Percentiles rank a stretch among this genome's conserved stretches.
Evolutionary conservation across 2,113 vertebrate genomes (phyloP).

Genomic region (Hystrix cristata): DNA sequence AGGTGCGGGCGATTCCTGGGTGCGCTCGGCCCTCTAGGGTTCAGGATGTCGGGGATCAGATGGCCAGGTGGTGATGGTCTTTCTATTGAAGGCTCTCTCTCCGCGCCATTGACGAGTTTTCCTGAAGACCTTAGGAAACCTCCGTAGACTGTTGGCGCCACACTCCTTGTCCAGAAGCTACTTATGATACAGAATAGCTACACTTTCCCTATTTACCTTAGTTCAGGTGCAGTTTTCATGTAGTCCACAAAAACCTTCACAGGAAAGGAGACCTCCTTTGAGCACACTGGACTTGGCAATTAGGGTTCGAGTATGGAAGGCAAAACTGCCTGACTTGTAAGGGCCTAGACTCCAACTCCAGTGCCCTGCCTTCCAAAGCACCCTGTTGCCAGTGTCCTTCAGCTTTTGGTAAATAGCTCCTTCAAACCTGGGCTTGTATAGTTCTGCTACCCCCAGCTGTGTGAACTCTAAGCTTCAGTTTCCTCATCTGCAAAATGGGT

Average conservation of each 20-base stretch:
- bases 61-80: neutral
- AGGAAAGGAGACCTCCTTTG: neutral
- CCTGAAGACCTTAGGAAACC: conserved; percentile 10
- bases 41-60: neutral
- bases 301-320: neutral
- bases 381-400: neutral
- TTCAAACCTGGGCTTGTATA: neutral
- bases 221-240: neutral
- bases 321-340: neutral
- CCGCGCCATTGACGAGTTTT: neutral
- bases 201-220: neutral
- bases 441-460: neutral
- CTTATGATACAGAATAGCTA: neutral
- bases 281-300: conserved; percentile 33
- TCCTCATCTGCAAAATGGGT: conserved; percentile 49
- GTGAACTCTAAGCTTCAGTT: conserved; percentile 21
- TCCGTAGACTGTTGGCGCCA: neutral
- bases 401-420: neutral
- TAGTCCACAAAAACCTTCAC: neutral
- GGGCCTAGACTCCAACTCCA: neutral
- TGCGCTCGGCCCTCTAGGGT: neutral
- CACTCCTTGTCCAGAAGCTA: neutral
- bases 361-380: neutral
- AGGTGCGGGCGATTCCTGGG: neutral
- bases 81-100: neutral